Evolutionary conservation across 1,140 invertebrate genomes (phyloP), one percentile per base, ranked within the genome.

Genomic region (Drosophila erecta): DNA sequence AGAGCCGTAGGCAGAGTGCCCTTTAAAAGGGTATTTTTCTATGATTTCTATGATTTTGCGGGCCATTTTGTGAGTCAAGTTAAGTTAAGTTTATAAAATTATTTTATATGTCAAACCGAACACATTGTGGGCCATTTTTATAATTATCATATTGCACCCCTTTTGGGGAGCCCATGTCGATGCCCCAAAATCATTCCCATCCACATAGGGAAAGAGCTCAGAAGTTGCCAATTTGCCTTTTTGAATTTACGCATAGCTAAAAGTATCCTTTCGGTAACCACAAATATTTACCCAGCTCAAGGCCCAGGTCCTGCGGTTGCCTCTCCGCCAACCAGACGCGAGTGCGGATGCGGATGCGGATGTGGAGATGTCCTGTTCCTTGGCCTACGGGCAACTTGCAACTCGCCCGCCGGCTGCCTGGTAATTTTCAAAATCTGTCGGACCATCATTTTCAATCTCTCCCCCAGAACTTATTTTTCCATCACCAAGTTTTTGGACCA

Each of bases 201-300:
- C 7, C 10, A 10, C 49, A 37, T 12, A 15, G 40, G 30, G 14
- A 55, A 30, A 49, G 55, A 50, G 76, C 71, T 79, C 75, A 72
- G 55, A 89, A 89, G 84, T 89, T 89, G 85, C 84, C 84, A 89
- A 89, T 89, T 90, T 90, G 85, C 85, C 85, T 90, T 90, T 90
- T 90, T 90, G 85, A 90, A 85, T 90, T 85, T 90, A 90, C 85
- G 85, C 85, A 90, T 81, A 90, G 85, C 79, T 81, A 85, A 81
- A 78, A 90, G 86, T 90, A 90, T 90, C 86, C 86, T 90, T 90
- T 90, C 74, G 78, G 69, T 76, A 90, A 90, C 86, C 86, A 90
- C 86, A 90, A 90, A 90, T 90, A 90, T 90, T 90, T 90, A 90
- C 86, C 85, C 81, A 79, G 85, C 85, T 90, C 85, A 90, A 90